Conservation (phyloP, 2,113 vertebrate species). For the Alosa alosa region DNA sequence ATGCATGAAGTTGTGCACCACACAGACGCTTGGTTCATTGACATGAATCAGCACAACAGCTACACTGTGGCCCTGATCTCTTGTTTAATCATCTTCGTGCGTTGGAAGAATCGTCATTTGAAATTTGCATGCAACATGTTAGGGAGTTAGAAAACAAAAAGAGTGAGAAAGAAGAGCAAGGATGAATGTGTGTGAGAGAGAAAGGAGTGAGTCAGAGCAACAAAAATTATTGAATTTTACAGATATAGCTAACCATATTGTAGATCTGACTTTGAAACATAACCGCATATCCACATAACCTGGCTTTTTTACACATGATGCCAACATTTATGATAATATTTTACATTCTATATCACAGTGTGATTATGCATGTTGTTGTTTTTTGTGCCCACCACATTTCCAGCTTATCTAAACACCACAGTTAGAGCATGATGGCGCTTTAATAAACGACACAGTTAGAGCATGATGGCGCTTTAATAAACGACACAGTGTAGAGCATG, state of each 20-base stretch:
- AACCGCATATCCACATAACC: neutral
- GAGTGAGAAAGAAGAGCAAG: no score
- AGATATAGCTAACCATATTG: neutral
- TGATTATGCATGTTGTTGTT: neutral
- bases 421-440: neutral
- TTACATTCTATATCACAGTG: neutral
- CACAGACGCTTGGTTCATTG: neutral
- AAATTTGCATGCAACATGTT: neutral
- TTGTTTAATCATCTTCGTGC: neutral
- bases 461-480: constrained; percentile 37
- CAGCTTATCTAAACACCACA: neutral
- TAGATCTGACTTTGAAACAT: neutral
- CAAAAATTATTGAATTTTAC: neutral
- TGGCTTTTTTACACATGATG: no score
- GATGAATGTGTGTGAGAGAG: neutral
- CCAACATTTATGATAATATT: neutral
- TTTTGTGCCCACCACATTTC: neutral
- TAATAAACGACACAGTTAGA: no score
- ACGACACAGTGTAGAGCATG: neutral
- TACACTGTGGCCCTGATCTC: neutral
- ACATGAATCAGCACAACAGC: neutral
- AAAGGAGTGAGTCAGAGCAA: neutral
- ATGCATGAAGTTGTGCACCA: neutral
- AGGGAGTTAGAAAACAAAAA: no score
- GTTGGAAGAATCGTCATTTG: neutral